Conservation (phyloP, 2,113 vertebrate genomes). For the Passer montanus region DNA sequence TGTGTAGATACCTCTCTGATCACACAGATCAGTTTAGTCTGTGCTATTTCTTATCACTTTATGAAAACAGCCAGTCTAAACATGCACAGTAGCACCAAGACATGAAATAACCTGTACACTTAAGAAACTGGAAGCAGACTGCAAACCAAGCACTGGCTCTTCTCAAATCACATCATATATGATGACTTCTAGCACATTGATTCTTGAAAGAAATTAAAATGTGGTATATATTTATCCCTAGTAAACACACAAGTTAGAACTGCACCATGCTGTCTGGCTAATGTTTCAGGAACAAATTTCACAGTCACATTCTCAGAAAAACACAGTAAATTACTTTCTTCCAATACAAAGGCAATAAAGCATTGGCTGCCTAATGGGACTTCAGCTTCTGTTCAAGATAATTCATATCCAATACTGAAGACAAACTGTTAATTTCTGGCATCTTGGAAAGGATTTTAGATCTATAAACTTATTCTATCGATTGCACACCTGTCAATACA, state of each 20-base stretch:
- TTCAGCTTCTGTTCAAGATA: not conserved
- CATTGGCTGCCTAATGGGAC: not conserved
- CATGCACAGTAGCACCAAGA: not conserved
- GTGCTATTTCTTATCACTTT: not conserved
- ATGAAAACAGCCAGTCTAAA: not conserved
- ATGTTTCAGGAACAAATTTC: not conserved
- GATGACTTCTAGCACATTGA: not conserved
- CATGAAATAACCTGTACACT: not conserved
- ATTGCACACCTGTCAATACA: constrained; percentile 13
- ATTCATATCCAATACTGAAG: not conserved
- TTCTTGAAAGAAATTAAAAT: not conserved
- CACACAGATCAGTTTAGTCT: not conserved
- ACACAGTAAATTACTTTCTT: not conserved
- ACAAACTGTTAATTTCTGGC: constrained; percentile 1
- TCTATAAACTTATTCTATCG: not conserved
- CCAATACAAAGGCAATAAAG: not conserved
- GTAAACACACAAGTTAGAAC: not conserved
- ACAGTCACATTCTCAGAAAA: not conserved
- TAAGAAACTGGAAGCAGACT: not conserved
- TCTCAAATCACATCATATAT: not conserved
- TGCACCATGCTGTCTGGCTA: not conserved
- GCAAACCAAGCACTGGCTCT: not conserved
- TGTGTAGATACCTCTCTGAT: not conserved
- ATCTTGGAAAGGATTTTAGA: not conserved
- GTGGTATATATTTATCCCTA: not conserved